These are phyloP conservation scores for Eurystomus gularis DNA, from an alignment of 2,113 vertebrate genomes.

Conservation along the genomic window DNA sequence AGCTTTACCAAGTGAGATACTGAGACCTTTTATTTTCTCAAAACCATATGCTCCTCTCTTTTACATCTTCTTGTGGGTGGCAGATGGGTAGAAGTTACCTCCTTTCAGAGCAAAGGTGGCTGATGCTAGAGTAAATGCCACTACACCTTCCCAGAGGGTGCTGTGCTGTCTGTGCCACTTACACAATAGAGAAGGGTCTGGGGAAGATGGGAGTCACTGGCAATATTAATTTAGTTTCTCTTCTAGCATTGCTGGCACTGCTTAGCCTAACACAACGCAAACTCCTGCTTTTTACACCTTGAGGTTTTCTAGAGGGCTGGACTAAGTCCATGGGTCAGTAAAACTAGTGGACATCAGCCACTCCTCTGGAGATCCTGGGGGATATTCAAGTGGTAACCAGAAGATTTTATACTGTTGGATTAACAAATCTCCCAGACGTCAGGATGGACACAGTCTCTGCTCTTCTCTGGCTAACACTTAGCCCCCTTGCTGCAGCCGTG, in stretches of 20 bases:
- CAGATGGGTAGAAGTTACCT: conserved; percentile 23
- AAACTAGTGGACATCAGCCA: not conserved
- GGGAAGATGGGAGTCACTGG: not conserved
- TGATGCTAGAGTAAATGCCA: not conserved
- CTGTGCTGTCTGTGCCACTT: not conserved
- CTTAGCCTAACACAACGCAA: not conserved
- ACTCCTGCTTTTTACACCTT: not conserved
- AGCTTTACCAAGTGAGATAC: conserved; percentile 27
- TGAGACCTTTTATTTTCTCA: conserved; percentile 16
- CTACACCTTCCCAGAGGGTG: not conserved
- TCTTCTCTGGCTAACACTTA: not conserved
- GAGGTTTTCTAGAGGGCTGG: not conserved
- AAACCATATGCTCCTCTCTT: conserved; percentile 40
- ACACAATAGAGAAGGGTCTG: not conserved
- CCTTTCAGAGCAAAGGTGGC: not conserved
- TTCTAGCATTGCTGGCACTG: not conserved
- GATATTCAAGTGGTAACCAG: not conserved
- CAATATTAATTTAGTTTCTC: not conserved
- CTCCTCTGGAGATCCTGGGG: not conserved
- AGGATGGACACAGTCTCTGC: not conserved
- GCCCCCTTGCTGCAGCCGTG: not conserved
- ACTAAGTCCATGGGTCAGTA: not conserved
- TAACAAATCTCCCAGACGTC: not conserved
- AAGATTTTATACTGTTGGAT: not conserved
- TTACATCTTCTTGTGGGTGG: not conserved